Percentiles rank a stretch among this genome's conserved stretches.
These are phyloP conservation scores for Apistogramma diplotaenia DNA, from an alignment of 2,113 vertebrate genomes.

Conservation along the genomic window DNA sequence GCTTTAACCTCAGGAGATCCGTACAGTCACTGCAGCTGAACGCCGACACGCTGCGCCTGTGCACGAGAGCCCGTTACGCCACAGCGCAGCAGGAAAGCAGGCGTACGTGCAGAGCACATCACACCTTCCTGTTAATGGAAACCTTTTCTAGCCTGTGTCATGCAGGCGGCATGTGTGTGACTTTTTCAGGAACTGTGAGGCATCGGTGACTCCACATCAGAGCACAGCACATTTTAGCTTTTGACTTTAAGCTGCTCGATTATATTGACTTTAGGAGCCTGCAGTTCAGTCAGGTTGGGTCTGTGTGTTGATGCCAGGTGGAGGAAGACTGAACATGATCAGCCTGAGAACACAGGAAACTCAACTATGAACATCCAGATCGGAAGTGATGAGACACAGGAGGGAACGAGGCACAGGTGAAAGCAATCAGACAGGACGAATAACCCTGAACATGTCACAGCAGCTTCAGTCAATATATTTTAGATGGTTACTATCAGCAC, in stretches of 20 bases:
- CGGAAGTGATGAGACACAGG: not conserved
- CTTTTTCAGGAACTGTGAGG: not conserved
- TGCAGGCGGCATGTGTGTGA: not conserved
- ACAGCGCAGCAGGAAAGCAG: not conserved
- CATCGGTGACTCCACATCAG: not conserved
- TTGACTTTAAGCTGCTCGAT: not conserved
- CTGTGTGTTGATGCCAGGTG: too few species aligned
- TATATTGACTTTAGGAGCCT: not conserved
- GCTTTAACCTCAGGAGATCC: not conserved
- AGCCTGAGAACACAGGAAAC: not conserved
- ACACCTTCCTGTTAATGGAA: not conserved
- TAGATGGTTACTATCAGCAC: too few species aligned
- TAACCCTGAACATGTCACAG: too few species aligned
- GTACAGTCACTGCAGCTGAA: not conserved
- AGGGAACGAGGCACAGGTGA: not conserved
- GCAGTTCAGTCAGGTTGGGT: not conserved
- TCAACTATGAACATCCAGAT: not conserved
- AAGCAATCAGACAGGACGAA: not conserved
- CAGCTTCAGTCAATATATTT: too few species aligned
- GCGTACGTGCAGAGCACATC: fast-evolving
- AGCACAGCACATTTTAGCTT: fast-evolving
- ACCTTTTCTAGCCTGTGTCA: not conserved
- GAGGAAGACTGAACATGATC: not conserved
- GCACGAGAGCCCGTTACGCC: not conserved
- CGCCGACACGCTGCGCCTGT: not conserved